Percentiles rank a stretch among this genome's conserved stretches.
phyloP scores from a whole-genome alignment of 2,888 invertebrate species.

The Lymantria monacha region DNA sequence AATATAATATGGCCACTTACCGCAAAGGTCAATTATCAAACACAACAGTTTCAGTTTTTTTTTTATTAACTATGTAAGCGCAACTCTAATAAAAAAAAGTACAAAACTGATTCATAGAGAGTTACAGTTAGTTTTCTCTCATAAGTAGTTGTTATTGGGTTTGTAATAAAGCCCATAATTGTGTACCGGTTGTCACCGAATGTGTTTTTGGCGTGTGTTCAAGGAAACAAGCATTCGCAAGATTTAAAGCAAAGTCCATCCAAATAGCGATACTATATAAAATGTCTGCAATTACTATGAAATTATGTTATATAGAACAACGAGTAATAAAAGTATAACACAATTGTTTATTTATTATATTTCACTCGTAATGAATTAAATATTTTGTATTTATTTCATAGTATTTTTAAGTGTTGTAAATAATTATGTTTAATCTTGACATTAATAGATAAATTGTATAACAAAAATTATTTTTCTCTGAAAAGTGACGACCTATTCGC shows the following conservation, averaged over 20 bases:
- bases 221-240: constrained; percentile 37
- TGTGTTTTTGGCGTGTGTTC: constrained; percentile 50
- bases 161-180: constrained; percentile 31
- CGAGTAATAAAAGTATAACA: no score
- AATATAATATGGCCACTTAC: no score
- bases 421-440: constrained; percentile 7
- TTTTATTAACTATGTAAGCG: constrained; percentile 6
- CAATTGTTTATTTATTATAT: background rate
- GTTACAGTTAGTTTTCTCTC: background rate
- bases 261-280: constrained; percentile 32
- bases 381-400: background rate
- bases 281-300: constrained; percentile 24
- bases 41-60: constrained; percentile 23
- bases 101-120: background rate
- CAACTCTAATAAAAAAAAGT: constrained; percentile 3
- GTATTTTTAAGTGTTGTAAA: background rate
- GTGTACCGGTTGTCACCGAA: constrained; percentile 35
- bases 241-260: constrained; percentile 37
- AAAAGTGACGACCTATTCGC: background rate
- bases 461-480: background rate
- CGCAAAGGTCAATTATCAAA: no score
- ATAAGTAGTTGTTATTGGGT: constrained; percentile 9
- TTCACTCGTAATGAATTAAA: background rate
- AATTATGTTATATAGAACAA: constrained; percentile 23
- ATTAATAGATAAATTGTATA: background rate